phyloP scores from a whole-genome alignment of 1,140 invertebrate species.

The Probaryconus sp. region DNA sequence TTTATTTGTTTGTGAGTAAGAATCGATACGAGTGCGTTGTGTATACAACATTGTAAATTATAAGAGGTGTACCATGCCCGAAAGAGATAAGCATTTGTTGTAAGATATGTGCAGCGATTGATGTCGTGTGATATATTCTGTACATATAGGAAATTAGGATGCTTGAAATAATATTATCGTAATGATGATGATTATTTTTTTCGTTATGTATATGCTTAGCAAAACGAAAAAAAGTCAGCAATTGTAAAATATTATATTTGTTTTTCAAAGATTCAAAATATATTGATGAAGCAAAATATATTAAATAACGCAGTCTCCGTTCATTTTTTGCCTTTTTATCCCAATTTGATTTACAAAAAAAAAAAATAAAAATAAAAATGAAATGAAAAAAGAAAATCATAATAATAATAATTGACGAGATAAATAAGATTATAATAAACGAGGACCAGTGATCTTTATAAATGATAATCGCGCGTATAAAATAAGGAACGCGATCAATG shows the following conservation, averaged over 20 bases:
- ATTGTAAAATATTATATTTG: conserved; percentile 73
- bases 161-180: conserved; percentile 64
- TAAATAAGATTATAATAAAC: conserved; percentile 28
- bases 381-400: too few species aligned
- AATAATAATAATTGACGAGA: too few species aligned
- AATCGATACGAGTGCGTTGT: conserved; percentile 39
- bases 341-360: too few species aligned
- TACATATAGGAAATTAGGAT: conserved; percentile 67
- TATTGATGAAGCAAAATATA: conserved; percentile 66
- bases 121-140: conserved; percentile 74
- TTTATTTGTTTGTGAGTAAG: conserved; percentile 39
- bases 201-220: conserved; percentile 70
- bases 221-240: conserved; percentile 50
- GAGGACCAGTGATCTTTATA: conserved; percentile 45
- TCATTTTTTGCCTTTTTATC: too few species aligned
- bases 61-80: conserved; percentile 25
- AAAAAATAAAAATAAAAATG: too few species aligned
- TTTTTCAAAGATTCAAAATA: conserved; percentile 73
- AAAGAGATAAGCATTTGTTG: conserved; percentile 58
- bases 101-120: conserved; percentile 67
- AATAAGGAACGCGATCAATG: conserved; percentile 33
- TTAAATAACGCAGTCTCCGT: not conserved
- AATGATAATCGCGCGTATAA: conserved; percentile 38
- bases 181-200: conserved; percentile 61
- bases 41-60: conserved; percentile 50